Conservation (phyloP, 2,888 invertebrate genomes). For the Strigamia transsilvanica region DNA sequence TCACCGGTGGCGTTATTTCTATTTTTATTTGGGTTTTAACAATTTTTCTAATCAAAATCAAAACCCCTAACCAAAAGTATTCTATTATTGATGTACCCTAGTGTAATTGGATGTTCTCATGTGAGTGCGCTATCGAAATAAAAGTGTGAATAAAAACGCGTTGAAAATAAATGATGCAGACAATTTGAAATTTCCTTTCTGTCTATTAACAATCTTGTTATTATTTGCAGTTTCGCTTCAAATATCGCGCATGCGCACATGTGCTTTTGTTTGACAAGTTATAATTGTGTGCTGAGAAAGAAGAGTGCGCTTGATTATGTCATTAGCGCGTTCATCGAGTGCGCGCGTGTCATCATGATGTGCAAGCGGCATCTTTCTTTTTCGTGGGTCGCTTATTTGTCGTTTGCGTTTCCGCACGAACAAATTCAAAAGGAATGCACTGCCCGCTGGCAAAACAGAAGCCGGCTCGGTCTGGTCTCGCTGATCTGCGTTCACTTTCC, state of each 20-base stretch:
- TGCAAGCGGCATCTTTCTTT: conserved; percentile 31
- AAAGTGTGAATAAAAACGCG: neutral
- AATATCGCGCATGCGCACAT: neutral
- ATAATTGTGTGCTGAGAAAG: conserved; percentile 45
- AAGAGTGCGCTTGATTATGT: conserved; percentile 44
- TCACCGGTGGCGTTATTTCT: no score
- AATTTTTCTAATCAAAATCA: no score
- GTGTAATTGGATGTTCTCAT: no score
- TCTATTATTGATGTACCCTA: no score
- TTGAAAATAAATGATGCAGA: neutral
- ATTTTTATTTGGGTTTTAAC: no score
- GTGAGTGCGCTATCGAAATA: neutral
- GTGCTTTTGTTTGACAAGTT: conserved; percentile 22
- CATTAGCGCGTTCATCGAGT: conserved; percentile 49
- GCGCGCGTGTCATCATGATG: conserved; percentile 49
- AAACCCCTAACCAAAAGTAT: no score
- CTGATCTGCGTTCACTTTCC: neutral
- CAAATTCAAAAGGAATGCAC: conserved; percentile 1
- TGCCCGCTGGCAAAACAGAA: conserved; percentile 14
- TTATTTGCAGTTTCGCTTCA: conserved; percentile 7
- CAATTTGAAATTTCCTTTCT: neutral
- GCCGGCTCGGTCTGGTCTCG: neutral
- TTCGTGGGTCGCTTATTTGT: conserved; percentile 40
- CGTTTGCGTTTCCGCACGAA: neutral
- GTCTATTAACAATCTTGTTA: neutral